Percentiles rank a stretch among this genome's conserved stretches.
Conservation (phyloP, 2,113 vertebrate species). For the Plotosus lineatus region DNA sequence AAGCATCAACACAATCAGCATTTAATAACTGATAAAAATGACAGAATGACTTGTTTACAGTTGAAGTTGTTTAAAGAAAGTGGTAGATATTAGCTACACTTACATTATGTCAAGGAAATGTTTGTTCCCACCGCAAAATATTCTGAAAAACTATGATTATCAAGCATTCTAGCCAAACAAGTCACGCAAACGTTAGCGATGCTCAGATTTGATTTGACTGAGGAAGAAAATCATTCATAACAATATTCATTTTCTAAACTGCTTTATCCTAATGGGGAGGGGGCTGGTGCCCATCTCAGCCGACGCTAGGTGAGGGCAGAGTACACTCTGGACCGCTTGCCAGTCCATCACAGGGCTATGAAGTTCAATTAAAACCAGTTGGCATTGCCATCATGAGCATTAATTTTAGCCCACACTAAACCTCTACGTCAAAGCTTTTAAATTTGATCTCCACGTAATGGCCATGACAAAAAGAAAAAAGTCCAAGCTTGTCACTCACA, state of each 20-base stretch:
- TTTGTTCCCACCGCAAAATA: background rate
- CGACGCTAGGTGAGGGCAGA: too few species aligned
- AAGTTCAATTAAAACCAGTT: slow-evolving; percentile 10
- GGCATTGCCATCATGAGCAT: slow-evolving; percentile 25
- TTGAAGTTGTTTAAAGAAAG: background rate
- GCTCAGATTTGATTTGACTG: background rate
- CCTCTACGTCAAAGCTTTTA: slow-evolving; percentile 12
- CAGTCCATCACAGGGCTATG: too few species aligned
- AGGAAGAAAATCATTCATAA: background rate
- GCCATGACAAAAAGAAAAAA: slow-evolving; percentile 22
- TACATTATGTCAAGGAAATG: background rate
- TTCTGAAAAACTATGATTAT: background rate
- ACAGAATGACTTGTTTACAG: slow-evolving; percentile 9
- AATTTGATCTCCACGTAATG: slow-evolving; percentile 27
- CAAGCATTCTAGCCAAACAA: background rate
- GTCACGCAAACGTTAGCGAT: background rate
- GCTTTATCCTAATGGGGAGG: too few species aligned
- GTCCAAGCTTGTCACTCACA: slow-evolving; percentile 50
- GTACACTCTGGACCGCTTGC: too few species aligned
- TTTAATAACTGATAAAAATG: slow-evolving; percentile 13
- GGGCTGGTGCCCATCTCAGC: too few species aligned
- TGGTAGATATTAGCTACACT: slow-evolving; percentile 5
- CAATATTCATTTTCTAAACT: too few species aligned
- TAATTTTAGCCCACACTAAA: slow-evolving; percentile 44
- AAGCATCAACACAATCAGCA: background rate